Evolutionary conservation across 2,888 invertebrate species (phyloP).

Genomic region (Trachelus troglodyta): DNA sequence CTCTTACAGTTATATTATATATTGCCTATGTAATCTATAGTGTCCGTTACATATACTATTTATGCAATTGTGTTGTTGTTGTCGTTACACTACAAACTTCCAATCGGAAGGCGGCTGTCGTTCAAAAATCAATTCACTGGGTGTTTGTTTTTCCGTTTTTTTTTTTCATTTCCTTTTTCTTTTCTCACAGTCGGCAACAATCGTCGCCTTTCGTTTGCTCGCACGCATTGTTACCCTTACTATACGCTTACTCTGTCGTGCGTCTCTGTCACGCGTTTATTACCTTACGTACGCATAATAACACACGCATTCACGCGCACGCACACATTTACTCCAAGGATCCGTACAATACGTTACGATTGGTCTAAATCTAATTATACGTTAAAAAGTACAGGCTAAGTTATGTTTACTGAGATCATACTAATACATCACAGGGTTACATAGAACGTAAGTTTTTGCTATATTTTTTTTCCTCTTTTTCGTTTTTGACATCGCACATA

Average conservation of each 20-base stretch:
- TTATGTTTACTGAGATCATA: slow-evolving; percentile 67
- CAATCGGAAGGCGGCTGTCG: not conserved
- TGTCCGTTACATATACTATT: slow-evolving; percentile 22
- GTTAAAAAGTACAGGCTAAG: slow-evolving; percentile 59
- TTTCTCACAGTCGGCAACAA: slow-evolving; percentile 24
- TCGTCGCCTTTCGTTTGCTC: slow-evolving; percentile 22
- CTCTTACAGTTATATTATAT: slow-evolving; percentile 52
- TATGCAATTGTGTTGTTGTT: slow-evolving; percentile 39
- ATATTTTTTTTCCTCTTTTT: not conserved
- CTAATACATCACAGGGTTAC: slow-evolving; percentile 68
- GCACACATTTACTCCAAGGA: slow-evolving; percentile 6
- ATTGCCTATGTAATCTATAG: slow-evolving; percentile 44
- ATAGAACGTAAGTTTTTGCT: slow-evolving; percentile 55
- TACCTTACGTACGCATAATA: not conserved
- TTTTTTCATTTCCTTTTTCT: slow-evolving; percentile 23
- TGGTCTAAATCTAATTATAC: slow-evolving; percentile 45
- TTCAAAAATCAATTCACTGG: slow-evolving; percentile 49
- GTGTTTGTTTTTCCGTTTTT: slow-evolving; percentile 30
- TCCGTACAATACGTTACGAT: slow-evolving; percentile 12
- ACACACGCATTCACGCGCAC: slow-evolving; percentile 18
- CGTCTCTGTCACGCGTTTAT: not conserved
- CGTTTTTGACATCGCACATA: not conserved
- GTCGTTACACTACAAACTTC: not conserved
- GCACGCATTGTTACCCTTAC: not conserved
- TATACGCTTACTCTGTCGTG: not conserved